Evolutionary conservation across 2,113 vertebrate genomes (phyloP).

Genomic region (Ceyx melanurus): DNA sequence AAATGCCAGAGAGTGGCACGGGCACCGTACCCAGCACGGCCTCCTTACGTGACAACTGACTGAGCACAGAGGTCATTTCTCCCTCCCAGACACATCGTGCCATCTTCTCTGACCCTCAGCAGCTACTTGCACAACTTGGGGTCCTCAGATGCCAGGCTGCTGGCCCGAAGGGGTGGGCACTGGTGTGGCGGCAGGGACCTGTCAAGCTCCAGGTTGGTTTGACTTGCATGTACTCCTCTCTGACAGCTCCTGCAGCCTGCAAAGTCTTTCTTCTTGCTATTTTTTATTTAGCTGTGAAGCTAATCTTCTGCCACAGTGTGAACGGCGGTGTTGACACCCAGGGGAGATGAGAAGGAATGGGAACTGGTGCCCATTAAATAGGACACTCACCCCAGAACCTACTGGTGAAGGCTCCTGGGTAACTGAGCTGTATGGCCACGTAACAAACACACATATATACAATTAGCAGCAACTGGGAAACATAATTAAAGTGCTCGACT

Average conservation of each 20-base stretch:
- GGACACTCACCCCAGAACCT: neutral
- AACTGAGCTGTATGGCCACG: accelerated
- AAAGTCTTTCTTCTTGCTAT: neutral
- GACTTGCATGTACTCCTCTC: accelerated
- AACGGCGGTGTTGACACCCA: neutral
- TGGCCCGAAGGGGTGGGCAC: neutral
- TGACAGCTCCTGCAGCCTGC: neutral
- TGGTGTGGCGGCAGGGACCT: neutral
- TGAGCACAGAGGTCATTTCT: neutral
- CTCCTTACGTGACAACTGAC: neutral
- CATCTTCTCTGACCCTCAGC: neutral
- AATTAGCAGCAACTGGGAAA: neutral
- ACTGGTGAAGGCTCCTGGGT: neutral
- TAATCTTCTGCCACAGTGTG: neutral
- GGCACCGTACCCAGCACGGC: accelerated
- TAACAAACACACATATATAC: accelerated
- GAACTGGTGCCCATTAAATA: neutral
- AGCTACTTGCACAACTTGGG: neutral
- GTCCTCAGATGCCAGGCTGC: neutral
- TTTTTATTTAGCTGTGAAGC: neutral
- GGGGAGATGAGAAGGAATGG: neutral
- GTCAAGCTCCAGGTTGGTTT: neutral
- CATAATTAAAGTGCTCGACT: accelerated
- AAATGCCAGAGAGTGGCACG: accelerated
- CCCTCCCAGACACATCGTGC: neutral